Conservation (phyloP, 2,113 vertebrate species). For the Petrocephalus microphthalmus region DNA sequence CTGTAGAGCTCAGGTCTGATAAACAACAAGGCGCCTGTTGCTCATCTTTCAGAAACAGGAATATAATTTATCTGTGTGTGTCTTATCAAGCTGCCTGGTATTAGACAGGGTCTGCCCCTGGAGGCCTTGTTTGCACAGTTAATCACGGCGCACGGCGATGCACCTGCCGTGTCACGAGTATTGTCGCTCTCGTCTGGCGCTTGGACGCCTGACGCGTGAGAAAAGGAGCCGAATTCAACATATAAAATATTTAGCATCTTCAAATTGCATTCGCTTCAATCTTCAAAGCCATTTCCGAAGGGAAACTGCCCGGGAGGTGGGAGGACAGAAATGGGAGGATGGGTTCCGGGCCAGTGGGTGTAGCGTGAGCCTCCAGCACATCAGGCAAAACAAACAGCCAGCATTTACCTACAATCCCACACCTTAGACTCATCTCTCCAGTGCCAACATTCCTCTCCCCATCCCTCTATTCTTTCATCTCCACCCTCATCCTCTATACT, state of each 20-base stretch:
- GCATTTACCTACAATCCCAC: neutral
- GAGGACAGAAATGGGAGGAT: neutral
- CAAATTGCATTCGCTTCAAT: slow-evolving; percentile 14
- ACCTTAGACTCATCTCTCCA: neutral
- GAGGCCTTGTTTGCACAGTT: slow-evolving; percentile 15
- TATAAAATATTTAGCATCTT: slow-evolving; percentile 21
- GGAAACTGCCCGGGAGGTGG: neutral
- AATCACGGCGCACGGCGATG: neutral
- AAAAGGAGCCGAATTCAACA: neutral
- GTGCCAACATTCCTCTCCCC: neutral
- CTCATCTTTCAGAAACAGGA: neutral
- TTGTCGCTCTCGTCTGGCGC: neutral
- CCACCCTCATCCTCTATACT: neutral
- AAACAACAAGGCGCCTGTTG: neutral
- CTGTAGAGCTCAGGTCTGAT: neutral
- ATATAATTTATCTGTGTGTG: neutral
- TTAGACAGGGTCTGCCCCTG: neutral
- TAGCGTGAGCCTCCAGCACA: neutral
- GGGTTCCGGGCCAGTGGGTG: neutral
- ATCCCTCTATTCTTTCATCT: neutral
- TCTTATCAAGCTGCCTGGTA: neutral
- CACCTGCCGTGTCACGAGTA: neutral
- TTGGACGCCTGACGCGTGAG: neutral
- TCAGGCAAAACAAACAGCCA: neutral
- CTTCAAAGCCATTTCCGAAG: neutral